Evolutionary conservation across 2,113 vertebrate genomes (phyloP), one percentile per base, ranked within the genome.

Genomic region (Scartelaos histophorus): DNA sequence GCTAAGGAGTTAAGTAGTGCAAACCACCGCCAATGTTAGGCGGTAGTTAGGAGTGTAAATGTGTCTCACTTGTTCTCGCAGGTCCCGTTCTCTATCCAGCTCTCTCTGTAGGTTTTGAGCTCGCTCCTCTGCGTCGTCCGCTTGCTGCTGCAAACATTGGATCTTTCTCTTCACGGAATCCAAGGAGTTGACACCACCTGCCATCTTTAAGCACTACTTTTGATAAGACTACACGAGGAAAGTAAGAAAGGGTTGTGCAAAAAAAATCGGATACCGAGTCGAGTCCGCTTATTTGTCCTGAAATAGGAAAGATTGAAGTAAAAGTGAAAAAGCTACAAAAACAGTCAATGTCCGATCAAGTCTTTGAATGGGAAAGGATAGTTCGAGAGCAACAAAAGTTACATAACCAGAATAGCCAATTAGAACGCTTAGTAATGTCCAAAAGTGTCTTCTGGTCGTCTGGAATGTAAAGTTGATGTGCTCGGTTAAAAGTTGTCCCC

Each of bases 151-250:
- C 93, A 98, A 94, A 92, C 93, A 94, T 92, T 97, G 96, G 91
- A 98, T 98, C 94, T 99, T 98, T 90, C 96, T 95, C 90, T 98
- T 97, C 81, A 98, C 97, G 29, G 96, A 95, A 80, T 98, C 97
- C 94, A 98, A 87, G 83, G 96, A 98, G 91, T 94, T 97, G 81
- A 94, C 81, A 89, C 95, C 81, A 89, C 95, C 92, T 89, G 97
- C 95, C 96, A 98, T 98, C 66, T 46, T 88, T 70, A 21, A 10
- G 19, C 34, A n/a, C 29, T 38, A 66, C 67, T 0, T 19, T 66
- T 82, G 79, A 21, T 73, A 77, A 85, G 75, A 84, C 75, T 79
- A 78, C 12, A 47, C 58, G 54, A 54, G 69, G 12, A 65, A 34
- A 78, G 53, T 66, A 77, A 78, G 76, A 80, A 6, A 74, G 7